Conservation (phyloP, 2,113 vertebrate genomes). For the Mystacornis crossleyi region DNA sequence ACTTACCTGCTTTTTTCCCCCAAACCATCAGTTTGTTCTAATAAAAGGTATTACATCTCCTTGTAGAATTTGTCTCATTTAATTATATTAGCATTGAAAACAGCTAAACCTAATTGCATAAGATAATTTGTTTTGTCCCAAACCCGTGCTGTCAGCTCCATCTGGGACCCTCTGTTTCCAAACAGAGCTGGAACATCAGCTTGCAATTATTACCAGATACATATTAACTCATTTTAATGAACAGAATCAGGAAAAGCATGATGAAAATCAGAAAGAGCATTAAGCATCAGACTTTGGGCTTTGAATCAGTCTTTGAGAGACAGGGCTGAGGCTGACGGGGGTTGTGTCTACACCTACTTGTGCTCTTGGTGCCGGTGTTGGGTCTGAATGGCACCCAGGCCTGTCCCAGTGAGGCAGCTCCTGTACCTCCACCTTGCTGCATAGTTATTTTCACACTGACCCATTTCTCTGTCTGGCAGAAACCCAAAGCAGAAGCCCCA, state of each 20-base stretch:
- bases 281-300: background rate
- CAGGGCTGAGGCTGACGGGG: background rate
- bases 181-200: background rate
- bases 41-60: background rate
- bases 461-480: background rate
- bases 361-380: background rate
- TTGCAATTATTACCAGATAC: background rate
- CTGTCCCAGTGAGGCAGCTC: background rate
- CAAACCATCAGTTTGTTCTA: background rate
- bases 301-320: background rate
- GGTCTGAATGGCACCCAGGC: background rate
- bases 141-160: background rate
- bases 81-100: background rate
- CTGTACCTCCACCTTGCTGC: background rate
- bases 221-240: background rate
- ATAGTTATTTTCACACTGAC: background rate
- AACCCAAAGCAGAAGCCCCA: conserved; percentile 44
- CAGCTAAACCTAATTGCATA: background rate
- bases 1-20: background rate
- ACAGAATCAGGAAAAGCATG: background rate
- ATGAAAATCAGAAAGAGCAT: background rate
- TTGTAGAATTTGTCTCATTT: conserved; percentile 1
- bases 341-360: accelerated
- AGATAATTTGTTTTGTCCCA: background rate
- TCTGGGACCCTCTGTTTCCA: background rate